Conservation (phyloP, 2,113 vertebrate genomes). For the Nycticorax nycticorax region DNA sequence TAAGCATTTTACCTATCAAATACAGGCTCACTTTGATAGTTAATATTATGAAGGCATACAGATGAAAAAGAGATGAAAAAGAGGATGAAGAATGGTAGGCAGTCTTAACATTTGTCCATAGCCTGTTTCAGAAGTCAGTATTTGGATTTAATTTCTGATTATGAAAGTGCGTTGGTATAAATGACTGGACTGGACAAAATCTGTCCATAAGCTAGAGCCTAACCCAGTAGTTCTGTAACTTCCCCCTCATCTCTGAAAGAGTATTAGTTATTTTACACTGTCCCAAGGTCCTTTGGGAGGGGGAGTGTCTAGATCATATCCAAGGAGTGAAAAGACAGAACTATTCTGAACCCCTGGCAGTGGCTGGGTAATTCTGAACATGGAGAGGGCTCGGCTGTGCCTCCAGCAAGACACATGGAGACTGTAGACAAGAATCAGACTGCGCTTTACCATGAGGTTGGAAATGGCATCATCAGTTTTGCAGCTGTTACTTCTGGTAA, state of each 20-base stretch:
- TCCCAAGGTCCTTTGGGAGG: not conserved
- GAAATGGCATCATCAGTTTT: not conserved
- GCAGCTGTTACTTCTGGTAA: not conserved
- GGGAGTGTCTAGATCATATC: not conserved
- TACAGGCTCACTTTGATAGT: not conserved
- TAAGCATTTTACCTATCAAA: not conserved
- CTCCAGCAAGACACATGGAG: not conserved
- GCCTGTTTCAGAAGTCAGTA: not conserved
- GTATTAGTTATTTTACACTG: not conserved
- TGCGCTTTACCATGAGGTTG: not conserved
- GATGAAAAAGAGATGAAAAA: not conserved
- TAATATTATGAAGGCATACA: not conserved
- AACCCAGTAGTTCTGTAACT: not conserved
- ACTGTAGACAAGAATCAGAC: not conserved
- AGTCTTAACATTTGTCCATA: not conserved
- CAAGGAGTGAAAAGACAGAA: not conserved
- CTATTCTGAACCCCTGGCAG: not conserved
- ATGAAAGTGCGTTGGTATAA: not conserved
- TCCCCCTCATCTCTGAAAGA: not conserved
- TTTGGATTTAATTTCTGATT: not conserved
- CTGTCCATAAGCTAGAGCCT: not conserved
- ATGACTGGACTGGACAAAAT: not conserved
- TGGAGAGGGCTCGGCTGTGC: not conserved
- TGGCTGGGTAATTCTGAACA: not conserved
- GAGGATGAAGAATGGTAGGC: not conserved